A percentile compares a stretch with the other conserved stretches of the same genome.
Evolutionary conservation across 2,888 invertebrate species (phyloP).

Genomic region (Ischnura elegans): DNA sequence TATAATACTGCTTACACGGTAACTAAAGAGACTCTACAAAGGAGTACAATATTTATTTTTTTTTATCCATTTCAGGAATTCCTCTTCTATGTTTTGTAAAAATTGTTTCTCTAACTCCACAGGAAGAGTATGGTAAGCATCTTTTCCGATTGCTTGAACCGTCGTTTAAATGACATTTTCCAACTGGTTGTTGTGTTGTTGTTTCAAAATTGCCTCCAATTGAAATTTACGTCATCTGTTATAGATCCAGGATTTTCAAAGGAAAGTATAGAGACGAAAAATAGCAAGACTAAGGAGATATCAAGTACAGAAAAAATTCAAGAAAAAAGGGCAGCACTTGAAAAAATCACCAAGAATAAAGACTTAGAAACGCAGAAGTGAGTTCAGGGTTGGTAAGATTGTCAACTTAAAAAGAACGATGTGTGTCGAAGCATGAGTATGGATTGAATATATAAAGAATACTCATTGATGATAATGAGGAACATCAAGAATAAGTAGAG

Average conservation of each 20-base stretch:
- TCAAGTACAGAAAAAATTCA: not conserved
- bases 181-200: no score
- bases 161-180: no score
- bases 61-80: constrained; percentile 20
- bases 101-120: not conserved
- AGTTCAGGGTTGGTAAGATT: not conserved
- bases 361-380: not conserved
- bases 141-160: no score
- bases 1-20: not conserved
- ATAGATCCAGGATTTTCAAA: not conserved
- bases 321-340: not conserved
- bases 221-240: not conserved
- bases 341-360: not conserved
- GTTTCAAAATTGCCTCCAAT: not conserved
- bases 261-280: not conserved
- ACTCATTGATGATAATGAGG: no score
- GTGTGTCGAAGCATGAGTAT: no score
- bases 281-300: not conserved
- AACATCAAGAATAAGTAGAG: no score
- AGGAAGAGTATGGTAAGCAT: not conserved
- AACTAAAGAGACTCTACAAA: not conserved
- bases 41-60: not conserved
- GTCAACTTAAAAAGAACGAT: no score
- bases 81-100: constrained; percentile 15
- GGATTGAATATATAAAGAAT: no score